Percentiles rank a stretch among this genome's conserved stretches.
These are phyloP conservation scores for Tineola bisselliella DNA, from an alignment of 2,888 invertebrate species.

Conservation along the genomic window DNA sequence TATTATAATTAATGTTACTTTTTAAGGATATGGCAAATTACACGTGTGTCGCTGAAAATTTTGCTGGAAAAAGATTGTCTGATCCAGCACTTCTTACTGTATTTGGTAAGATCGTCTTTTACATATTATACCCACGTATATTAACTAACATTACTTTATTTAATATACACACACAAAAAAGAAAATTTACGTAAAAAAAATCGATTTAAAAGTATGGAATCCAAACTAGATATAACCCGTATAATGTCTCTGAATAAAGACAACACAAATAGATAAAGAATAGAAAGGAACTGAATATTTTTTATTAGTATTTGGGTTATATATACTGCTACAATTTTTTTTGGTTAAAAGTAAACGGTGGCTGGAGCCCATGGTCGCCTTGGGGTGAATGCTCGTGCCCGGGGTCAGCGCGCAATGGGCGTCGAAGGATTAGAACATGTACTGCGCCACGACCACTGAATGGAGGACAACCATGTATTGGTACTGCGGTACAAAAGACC, in stretches of 20 bases:
- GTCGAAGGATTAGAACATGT: slow-evolving; percentile 84
- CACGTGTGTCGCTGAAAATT: slow-evolving; percentile 94
- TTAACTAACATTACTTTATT: no score
- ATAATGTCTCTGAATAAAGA: no score
- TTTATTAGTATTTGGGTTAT: no score
- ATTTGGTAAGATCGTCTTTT: slow-evolving; percentile 76
- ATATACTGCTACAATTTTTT: not conserved
- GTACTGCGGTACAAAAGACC: slow-evolving; percentile 82
- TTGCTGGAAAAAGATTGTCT: slow-evolving; percentile 86
- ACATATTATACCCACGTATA: not conserved
- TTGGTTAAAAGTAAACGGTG: slow-evolving; percentile 84
- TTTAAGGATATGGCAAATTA: slow-evolving; percentile 92
- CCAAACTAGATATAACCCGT: no score
- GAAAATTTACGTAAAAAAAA: no score
- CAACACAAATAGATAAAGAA: no score
- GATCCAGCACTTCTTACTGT: slow-evolving; percentile 89
- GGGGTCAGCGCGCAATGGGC: slow-evolving; percentile 72
- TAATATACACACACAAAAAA: no score
- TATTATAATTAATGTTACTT: slow-evolving; percentile 16
- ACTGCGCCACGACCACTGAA: slow-evolving; percentile 91
- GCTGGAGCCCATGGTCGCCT: slow-evolving; percentile 92
- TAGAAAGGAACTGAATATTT: no score
- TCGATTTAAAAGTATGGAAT: no score
- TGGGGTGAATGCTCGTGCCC: slow-evolving; percentile 91
- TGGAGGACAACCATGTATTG: slow-evolving; percentile 87